Conservation (phyloP, 2,797 vertebrate genomes). For the Tokudaia muenninki region DNA sequence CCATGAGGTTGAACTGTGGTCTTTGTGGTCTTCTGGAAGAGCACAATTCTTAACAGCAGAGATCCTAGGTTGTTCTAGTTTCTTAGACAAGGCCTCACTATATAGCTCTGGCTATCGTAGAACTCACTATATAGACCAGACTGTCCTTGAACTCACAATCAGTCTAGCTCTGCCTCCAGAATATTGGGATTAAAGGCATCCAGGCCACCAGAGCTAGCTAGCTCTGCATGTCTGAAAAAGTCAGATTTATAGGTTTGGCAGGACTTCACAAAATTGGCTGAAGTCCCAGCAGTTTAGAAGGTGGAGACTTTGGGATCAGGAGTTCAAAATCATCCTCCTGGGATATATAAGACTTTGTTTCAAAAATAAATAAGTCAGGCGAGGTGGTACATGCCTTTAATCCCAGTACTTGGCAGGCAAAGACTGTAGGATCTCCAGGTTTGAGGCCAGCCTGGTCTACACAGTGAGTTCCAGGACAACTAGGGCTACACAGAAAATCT, state of each 20-base stretch:
- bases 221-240: neutral
- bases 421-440: neutral
- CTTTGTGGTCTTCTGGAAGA: neutral
- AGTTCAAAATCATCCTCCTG: neutral
- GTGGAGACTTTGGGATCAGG: neutral
- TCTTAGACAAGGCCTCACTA: neutral
- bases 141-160: neutral
- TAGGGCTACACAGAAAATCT: too few relatives aligned
- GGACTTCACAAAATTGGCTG: too few relatives aligned
- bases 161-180: neutral
- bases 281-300: neutral
- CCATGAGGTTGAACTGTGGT: neutral
- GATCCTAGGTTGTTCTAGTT: neutral
- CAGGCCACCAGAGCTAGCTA: neutral
- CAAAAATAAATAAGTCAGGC: neutral
- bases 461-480: too few relatives aligned
- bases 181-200: too few relatives aligned
- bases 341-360: neutral
- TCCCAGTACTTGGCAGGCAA: too few relatives aligned
- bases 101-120: neutral
- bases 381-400: too few relatives aligned
- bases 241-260: neutral
- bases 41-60: neutral
- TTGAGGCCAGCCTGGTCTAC: neutral
- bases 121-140: neutral